A percentile compares a stretch with the other conserved stretches of the same genome.
Evolutionary conservation across 2,113 vertebrate species (phyloP).

Genomic region (Phycodurus eques): DNA sequence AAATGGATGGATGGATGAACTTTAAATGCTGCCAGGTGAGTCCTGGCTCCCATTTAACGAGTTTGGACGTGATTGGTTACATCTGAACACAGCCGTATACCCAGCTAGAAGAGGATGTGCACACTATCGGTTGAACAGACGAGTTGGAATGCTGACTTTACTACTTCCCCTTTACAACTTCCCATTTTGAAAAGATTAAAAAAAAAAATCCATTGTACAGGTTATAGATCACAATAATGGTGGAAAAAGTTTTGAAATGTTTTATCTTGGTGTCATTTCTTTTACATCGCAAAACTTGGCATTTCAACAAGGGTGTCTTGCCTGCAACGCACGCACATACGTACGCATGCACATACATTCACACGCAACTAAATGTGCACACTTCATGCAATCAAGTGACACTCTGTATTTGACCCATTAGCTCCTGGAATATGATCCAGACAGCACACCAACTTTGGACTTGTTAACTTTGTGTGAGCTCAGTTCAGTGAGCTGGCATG

Average conservation of each 20-base stretch:
- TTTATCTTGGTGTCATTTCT: background rate
- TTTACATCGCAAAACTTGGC: background rate
- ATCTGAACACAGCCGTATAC: no score
- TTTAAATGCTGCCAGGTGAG: no score
- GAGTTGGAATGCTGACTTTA: no score
- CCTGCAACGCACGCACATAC: background rate
- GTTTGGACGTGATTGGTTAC: no score
- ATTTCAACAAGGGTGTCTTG: background rate
- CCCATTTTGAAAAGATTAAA: no score
- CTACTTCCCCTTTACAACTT: no score
- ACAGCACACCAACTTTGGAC: conserved; percentile 57
- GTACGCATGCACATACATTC: background rate
- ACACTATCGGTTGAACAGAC: no score
- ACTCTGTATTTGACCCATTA: conserved; percentile 74
- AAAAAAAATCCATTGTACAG: no score
- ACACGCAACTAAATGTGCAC: conserved; percentile 34
- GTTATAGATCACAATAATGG: no score
- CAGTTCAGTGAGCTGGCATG: conserved; percentile 56
- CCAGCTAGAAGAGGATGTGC: no score
- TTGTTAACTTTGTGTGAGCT: conserved; percentile 66
- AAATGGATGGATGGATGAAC: no score
- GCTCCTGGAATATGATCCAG: conserved; percentile 74
- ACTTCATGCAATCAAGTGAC: conserved; percentile 68
- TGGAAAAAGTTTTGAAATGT: background rate
- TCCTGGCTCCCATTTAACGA: no score